Evolutionary conservation across 2,113 vertebrate genomes (phyloP).

Genomic region (Laticauda colubrina): DNA sequence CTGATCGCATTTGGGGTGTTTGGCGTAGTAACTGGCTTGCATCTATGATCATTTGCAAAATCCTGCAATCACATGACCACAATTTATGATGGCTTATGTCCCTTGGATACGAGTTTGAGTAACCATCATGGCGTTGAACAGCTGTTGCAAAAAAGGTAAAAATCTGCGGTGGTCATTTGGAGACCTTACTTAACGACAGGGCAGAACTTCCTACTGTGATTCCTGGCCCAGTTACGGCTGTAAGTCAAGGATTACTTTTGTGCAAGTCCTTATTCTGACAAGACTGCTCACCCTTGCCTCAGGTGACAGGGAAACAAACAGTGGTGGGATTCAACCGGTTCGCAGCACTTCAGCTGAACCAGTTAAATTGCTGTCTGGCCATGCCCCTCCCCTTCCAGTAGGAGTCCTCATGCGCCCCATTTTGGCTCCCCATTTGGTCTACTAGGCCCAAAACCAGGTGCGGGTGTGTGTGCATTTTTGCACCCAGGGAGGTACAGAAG

Average conservation of each 20-base stretch:
- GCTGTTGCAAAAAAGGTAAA: background rate
- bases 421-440: too few species aligned
- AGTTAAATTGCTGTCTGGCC: too few species aligned
- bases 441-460: too few species aligned
- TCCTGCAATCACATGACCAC: accelerated
- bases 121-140: background rate
- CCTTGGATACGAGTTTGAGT: background rate
- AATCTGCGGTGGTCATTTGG: background rate
- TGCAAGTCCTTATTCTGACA: background rate
- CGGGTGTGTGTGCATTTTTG: too few species aligned
- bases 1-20: too few species aligned
- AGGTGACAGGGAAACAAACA: background rate
- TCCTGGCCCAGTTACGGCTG: background rate
- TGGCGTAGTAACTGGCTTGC: too few species aligned
- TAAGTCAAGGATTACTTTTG: background rate
- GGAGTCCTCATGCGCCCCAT: too few species aligned
- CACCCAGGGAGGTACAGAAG: too few species aligned
- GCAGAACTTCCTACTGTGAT: background rate
- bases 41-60: background rate
- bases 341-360: too few species aligned
- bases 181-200: background rate
- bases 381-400: too few species aligned
- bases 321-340: too few species aligned
- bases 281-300: background rate
- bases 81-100: background rate